Base-by-base conservation (phyloP, 2,888 invertebrate species). In the Amblyjoppa fuscipennis region DNA sequence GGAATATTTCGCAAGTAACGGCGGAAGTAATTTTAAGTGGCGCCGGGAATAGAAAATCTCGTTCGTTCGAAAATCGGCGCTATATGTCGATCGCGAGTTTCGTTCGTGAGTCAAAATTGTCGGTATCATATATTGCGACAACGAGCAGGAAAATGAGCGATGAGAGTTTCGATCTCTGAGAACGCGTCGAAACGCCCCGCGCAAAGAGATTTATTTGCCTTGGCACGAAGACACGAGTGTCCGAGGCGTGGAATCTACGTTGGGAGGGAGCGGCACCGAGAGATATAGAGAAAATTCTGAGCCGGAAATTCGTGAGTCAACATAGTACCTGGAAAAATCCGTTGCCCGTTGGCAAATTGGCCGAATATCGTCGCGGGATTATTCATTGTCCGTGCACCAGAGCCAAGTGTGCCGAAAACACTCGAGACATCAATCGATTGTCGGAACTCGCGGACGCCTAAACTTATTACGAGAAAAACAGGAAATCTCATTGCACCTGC, bases 131-230 rank as follows among this genome's bases (percentile, higher is more conserved):
- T 59, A 20, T 61, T 11, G 41, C 38, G 51, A 49, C 66, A 25
- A 68, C 28, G 25, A 69, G 56, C 9, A 20, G 41, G n/a, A 25
- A 70, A 41, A 70, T 45, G 7, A 34, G n/a, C 71, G 13, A 45
- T 16, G 66, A 20, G 56, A 45, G 71, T 76, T 71, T 77, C 25
- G 75, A 71, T 77, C 69, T 61, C 38, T 34, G 59, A 61, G 51
- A 70, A 59, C 41, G 31, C 61, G 64, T 1, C 34, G 4, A 64
- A 20, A 38, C 61, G 13, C 31, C n/a, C 61, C 16, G 16, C 31
- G 64, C 45, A 31, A 56, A 80, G 31, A 56, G 56, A 83, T 83
- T 83, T 83, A 83, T 83, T 83, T 83, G 49, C 59, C 68, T 83
- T 83, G 83, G 82, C 76, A 49, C 61, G 66, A 66, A 16, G 45